Evolutionary conservation across 1,140 invertebrate genomes (phyloP).

Genomic region (Metopolophium dirhodum): DNA sequence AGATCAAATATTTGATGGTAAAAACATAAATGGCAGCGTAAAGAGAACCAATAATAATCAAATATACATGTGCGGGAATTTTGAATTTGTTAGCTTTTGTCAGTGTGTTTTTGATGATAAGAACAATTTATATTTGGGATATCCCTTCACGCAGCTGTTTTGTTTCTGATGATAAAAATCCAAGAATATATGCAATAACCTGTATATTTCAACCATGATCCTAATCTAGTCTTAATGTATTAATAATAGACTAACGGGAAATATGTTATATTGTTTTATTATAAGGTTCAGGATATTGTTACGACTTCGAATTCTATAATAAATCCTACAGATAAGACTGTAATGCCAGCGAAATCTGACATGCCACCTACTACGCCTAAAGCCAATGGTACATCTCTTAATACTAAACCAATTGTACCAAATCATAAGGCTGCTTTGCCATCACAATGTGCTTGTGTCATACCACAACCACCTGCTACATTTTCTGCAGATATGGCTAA

Average conservation of each 20-base stretch:
- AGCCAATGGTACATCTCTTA: conserved; percentile 50
- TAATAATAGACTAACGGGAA: neutral
- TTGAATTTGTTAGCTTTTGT: too few relatives aligned
- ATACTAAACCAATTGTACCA: conserved; percentile 44
- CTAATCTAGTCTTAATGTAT: neutral
- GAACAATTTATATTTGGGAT: too few relatives aligned
- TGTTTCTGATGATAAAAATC: too few relatives aligned
- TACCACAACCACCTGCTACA: conserved; percentile 51
- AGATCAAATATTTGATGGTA: too few relatives aligned
- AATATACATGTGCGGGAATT: too few relatives aligned
- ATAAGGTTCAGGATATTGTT: conserved; percentile 41
- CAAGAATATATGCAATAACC: too few relatives aligned
- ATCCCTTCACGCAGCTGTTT: too few relatives aligned
- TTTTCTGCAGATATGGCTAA: conserved; percentile 52
- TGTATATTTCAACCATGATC: too few relatives aligned
- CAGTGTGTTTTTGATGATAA: too few relatives aligned
- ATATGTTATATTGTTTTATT: neutral
- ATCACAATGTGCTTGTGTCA: conserved; percentile 49
- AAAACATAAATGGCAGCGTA: too few relatives aligned
- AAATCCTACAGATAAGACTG: conserved; percentile 54
- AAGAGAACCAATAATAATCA: too few relatives aligned
- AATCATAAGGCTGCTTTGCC: conserved; percentile 42
- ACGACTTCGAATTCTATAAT: conserved; percentile 41
- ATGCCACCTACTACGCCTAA: conserved; percentile 17
- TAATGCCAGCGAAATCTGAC: conserved; percentile 50